Conservation (phyloP, 1,140 invertebrate genomes). For the Anoplolepis gracilipes region DNA sequence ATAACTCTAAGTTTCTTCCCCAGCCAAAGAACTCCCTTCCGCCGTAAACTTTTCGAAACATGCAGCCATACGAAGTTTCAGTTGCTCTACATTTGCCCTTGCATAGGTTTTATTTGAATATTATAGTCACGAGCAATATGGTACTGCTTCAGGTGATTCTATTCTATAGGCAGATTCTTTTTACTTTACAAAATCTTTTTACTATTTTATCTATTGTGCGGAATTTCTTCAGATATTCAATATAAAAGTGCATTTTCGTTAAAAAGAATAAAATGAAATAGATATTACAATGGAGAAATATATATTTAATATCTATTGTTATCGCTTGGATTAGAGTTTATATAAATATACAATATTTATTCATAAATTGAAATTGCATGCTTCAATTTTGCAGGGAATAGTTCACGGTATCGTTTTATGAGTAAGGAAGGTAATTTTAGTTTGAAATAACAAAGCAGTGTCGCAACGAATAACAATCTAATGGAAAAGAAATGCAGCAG, state of each 20-base stretch:
- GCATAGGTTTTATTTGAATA: conserved; percentile 70
- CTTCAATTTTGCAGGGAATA: not conserved
- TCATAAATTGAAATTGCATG: not conserved
- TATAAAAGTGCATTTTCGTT: not conserved
- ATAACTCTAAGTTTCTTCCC: conserved; percentile 67
- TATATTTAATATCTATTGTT: not conserved
- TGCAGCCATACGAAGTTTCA: conserved; percentile 63
- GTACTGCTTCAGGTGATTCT: conserved; percentile 30
- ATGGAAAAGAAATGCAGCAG: conserved; percentile 9
- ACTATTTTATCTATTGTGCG: not conserved
- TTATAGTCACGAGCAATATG: conserved; percentile 43
- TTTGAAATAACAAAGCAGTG: conserved; percentile 47
- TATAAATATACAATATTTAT: not conserved
- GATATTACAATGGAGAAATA: not conserved
- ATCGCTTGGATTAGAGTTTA: not conserved
- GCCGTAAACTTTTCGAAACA: conserved; percentile 60
- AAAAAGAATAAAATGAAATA: conserved; percentile 9
- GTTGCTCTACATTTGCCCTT: conserved; percentile 63
- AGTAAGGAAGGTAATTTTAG: conserved; percentile 5
- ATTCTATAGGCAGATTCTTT: conserved; percentile 21
- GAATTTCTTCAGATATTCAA: conserved; percentile 26
- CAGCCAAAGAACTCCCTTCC: conserved; percentile 49
- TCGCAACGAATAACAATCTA: conserved; percentile 47
- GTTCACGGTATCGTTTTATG: conserved; percentile 10
- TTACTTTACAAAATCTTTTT: conserved; percentile 47